Conservation (phyloP, 64 coral and sea anemone genomes). For the Trachythela sp. region DNA sequence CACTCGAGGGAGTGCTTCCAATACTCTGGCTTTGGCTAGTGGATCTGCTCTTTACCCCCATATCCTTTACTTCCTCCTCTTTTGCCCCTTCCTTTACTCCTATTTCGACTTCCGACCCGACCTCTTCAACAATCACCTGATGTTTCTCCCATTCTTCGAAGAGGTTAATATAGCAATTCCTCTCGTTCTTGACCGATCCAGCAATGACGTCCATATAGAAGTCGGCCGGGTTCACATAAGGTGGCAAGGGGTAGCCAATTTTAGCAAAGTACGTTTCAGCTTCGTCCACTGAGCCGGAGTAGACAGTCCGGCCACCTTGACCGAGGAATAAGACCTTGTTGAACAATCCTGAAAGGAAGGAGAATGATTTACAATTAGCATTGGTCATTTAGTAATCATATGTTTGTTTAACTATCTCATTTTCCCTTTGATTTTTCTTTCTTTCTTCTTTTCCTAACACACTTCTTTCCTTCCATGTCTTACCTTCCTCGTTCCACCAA, state of each 20-base stretch:
- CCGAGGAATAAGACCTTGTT: background rate
- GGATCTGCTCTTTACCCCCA: no score
- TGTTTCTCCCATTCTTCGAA: constrained; percentile 1
- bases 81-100: background rate
- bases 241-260: background rate
- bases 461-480: background rate
- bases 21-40: background rate
- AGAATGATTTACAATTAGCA: background rate
- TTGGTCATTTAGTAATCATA: no score
- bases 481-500: background rate
- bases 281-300: background rate
- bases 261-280: background rate
- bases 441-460: background rate
- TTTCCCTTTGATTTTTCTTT: no score
- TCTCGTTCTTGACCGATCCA: background rate
- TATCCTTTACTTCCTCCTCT: background rate
- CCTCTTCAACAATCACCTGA: background rate
- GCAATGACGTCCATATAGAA: constrained; percentile 13
- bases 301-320: background rate
- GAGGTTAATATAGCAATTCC: background rate
- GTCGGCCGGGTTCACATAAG: constrained; percentile 11
- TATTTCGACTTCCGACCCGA: no score
- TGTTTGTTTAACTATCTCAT: no score
- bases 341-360: background rate
- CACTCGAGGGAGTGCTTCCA: background rate